phyloP scores from a whole-genome alignment of 2,113 vertebrate species.

The Chaenogobius annularis region DNA sequence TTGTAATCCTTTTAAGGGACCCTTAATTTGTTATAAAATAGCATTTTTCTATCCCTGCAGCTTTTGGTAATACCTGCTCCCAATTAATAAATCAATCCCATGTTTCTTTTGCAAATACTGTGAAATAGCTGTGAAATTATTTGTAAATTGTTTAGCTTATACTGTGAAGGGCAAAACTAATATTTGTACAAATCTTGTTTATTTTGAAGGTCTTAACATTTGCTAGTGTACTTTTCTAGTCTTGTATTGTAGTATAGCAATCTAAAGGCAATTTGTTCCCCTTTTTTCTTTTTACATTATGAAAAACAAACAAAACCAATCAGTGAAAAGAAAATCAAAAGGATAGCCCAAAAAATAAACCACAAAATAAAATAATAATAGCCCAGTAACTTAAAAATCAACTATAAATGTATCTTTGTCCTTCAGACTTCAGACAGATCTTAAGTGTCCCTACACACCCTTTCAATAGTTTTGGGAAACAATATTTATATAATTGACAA shows the following conservation, averaged over 20 bases:
- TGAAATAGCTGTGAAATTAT: neutral
- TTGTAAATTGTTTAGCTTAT: neutral
- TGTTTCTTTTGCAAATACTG: slow-evolving; percentile 9
- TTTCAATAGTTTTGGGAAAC: neutral
- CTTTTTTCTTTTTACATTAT: neutral
- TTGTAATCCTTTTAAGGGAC: slow-evolving; percentile 44
- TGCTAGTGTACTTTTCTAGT: neutral
- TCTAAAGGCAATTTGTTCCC: neutral
- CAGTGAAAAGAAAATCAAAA: no score
- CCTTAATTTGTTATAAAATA: slow-evolving; percentile 35
- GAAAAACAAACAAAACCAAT: no score
- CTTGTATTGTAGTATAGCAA: neutral
- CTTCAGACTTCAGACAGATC: neutral
- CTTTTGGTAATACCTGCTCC: slow-evolving; percentile 42
- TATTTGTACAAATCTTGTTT: neutral
- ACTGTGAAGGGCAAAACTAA: neutral
- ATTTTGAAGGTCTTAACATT: neutral
- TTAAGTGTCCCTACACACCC: neutral
- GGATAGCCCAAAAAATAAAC: no score
- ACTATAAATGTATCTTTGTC: no score
- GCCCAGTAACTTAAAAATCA: no score
- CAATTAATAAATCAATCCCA: slow-evolving; percentile 26
- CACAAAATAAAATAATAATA: no score
- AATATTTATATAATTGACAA: neutral
- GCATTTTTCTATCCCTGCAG: slow-evolving; percentile 24